phyloP scores from a whole-genome alignment of 2,113 vertebrate genomes.

The Melanocharis versteri region DNA sequence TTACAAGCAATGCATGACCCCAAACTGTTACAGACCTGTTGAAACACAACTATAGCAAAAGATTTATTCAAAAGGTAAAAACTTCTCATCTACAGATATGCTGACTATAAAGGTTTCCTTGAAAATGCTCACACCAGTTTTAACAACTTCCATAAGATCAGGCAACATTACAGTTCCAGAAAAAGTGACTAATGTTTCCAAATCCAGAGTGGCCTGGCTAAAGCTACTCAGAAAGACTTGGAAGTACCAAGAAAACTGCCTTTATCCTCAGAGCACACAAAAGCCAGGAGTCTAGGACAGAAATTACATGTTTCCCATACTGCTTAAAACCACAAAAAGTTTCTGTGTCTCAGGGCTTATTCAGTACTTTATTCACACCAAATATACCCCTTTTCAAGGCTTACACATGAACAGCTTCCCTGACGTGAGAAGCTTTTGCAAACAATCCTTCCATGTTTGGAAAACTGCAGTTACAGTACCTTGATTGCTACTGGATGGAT shows the following conservation, averaged over 20 bases:
- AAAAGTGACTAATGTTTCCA: not conserved
- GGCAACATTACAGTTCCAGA: not conserved
- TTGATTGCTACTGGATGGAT: conserved; percentile 93
- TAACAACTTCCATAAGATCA: not conserved
- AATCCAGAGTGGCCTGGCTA: not conserved
- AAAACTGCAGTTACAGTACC: conserved; percentile 71
- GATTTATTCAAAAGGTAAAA: not conserved
- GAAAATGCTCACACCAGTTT: not conserved
- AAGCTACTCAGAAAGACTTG: not conserved
- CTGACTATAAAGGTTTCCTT: not conserved
- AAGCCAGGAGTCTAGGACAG: not conserved
- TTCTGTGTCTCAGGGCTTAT: not conserved
- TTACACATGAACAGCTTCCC: not conserved
- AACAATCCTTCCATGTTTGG: not conserved
- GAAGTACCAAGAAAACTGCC: not conserved
- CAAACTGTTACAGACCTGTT: not conserved
- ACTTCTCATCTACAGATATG: not conserved
- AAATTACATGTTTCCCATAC: not conserved
- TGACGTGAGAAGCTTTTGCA: not conserved
- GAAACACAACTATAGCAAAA: not conserved
- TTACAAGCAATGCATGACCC: not conserved
- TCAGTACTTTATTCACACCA: not conserved
- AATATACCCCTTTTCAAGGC: not conserved
- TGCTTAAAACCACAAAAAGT: not conserved
- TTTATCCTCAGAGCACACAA: not conserved